Evolutionary conservation across 2,797 vertebrate genomes (phyloP).

Genomic region (Myotis vivesi): DNA sequence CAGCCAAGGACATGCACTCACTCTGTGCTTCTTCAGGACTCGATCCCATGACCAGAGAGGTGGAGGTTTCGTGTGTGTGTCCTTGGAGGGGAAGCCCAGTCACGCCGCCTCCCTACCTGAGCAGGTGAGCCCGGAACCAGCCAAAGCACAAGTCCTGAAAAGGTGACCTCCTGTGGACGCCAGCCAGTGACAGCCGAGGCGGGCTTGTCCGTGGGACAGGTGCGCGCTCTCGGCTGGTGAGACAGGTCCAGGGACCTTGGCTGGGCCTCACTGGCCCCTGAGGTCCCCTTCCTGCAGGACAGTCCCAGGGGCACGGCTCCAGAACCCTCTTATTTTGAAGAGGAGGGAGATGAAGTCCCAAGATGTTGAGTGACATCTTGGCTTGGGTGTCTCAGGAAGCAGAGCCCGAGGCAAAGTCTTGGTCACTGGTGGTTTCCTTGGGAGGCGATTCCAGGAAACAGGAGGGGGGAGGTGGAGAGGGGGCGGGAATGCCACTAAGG

Average conservation of each 20-base stretch:
- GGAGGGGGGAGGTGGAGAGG: neutral
- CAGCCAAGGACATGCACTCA: neutral
- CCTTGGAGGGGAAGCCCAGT: neutral
- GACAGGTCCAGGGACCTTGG: rapidly evolving
- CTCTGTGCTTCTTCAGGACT: neutral
- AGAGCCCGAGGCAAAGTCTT: neutral
- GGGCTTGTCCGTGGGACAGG: no score
- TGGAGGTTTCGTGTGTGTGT: neutral
- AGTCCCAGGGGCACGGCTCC: neutral
- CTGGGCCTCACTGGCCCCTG: neutral
- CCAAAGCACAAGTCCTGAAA: neutral
- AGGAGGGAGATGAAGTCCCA: neutral
- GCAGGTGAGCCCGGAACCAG: neutral
- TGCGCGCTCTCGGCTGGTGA: neutral
- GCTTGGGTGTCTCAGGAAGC: neutral
- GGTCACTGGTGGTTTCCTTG: neutral
- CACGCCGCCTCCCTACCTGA: neutral
- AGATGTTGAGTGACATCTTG: neutral
- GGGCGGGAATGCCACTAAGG: neutral
- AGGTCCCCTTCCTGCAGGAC: neutral
- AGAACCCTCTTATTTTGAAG: neutral
- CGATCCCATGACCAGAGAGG: neutral
- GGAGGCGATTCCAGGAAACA: neutral
- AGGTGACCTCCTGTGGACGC: neutral
- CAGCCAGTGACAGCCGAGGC: neutral